Base-by-base conservation (phyloP, 92 coral and sea anemone genomes). In the Phymanthus crucifer region DNA sequence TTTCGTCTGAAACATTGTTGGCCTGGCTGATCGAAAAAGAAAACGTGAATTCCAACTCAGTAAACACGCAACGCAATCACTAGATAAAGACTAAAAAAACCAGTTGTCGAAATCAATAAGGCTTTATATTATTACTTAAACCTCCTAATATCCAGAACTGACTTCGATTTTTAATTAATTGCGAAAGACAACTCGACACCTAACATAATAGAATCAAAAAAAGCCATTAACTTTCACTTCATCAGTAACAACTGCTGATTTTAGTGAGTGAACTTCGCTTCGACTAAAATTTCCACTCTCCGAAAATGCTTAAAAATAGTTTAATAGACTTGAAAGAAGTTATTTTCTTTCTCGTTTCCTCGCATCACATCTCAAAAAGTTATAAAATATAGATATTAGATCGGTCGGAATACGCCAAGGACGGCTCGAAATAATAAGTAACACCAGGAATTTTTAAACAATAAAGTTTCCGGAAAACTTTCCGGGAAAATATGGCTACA, bases 1-100 rank as follows among this genome's bases (percentile, higher is more conserved):
- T 61, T 8, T 61, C 26, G 68, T 61, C 68, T 61, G 68, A 61
- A 61, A 61, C 34, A 27, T 61, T 61, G 68, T 61, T 61, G 29
- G 68, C 68, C 68, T 61, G 26, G 1, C 3, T 61, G 34, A 61
- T 61, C 29, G 68, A 61, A 29, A 24, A 10, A 61, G 29, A 61
- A 61, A 61, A 27, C 26, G 34, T 27, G 68, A 61, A 61, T 61
- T 61, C 68, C 26, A 4, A 61, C 9, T 27, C n/a, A n/a, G 68
- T 27, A 29, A 61, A 61, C 34, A 61, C 68, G 29, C 34, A 61
- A 61, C 32, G 29, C 68, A 61, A 61, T 29, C 68, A 34, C 8
- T 10, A 61, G 34, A 61, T 61, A 61, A 61, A 61, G 48, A 24
- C 68, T 17, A 24, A 54, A n/a, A n/a, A n/a, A 61, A 24, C 68